These are phyloP conservation scores for Mirza zaza DNA, from an alignment of 2,113 vertebrate genomes.

Conservation along the genomic window DNA sequence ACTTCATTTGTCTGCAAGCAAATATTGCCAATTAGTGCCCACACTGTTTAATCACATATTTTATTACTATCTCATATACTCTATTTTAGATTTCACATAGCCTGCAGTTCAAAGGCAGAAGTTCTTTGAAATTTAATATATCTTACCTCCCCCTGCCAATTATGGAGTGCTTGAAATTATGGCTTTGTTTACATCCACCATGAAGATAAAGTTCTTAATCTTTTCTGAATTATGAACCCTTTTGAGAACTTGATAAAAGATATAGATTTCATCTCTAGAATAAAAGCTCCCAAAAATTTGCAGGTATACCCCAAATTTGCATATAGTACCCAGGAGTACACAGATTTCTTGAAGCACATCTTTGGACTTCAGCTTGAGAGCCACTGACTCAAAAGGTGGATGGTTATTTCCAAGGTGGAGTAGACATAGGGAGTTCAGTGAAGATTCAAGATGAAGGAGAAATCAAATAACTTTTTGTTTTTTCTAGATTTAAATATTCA, in stretches of 20 bases:
- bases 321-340: neutral
- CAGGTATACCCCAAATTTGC: neutral
- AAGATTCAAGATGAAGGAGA: neutral
- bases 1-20: neutral
- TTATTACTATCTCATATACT: neutral
- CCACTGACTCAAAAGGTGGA: neutral
- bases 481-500: conserved; percentile 31
- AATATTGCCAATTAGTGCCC: neutral
- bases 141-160: neutral
- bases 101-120: conserved; percentile 12
- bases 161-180: neutral
- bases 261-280: neutral
- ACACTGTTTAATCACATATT: neutral
- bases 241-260: neutral
- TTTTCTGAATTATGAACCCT: conserved; percentile 17
- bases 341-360: neutral
- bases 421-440: neutral
- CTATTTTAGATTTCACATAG: neutral
- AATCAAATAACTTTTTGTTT: neutral
- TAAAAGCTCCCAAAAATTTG: neutral
- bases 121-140: neutral
- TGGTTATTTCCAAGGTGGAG: neutral
- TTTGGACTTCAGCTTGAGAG: neutral
- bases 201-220: neutral
- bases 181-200: neutral